Evolutionary conservation across 2,797 vertebrate species (phyloP).

Genomic region (Forpus xanthops): DNA sequence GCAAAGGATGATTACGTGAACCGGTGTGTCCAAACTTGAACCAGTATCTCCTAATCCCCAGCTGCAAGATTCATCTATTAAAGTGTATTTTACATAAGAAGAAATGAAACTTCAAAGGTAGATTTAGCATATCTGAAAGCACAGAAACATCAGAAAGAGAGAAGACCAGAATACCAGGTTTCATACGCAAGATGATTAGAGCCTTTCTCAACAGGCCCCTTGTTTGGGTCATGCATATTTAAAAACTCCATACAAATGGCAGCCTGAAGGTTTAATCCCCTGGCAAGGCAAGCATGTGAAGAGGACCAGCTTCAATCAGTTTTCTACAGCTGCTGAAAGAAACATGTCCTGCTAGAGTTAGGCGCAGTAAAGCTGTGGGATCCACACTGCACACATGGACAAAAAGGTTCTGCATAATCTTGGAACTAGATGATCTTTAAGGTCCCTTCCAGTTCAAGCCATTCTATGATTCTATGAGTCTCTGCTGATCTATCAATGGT

Average conservation of each 20-base stretch:
- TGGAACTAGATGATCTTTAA: not conserved
- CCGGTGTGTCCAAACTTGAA: not conserved
- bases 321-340: constrained; percentile 17
- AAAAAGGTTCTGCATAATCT: not conserved
- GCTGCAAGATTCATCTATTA: not conserved
- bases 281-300: not conserved
- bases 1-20: not conserved
- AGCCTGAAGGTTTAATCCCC: constrained; percentile 2
- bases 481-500: not conserved
- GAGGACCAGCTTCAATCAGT: not conserved
- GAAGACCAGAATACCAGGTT: not conserved
- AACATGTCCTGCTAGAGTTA: not conserved
- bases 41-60: not conserved
- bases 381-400: not conserved
- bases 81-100: not conserved
- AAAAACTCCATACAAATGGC: not conserved
- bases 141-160: not conserved
- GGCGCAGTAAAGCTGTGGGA: not conserved
- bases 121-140: constrained; percentile 20
- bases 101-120: constrained; percentile 1
- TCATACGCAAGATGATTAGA: not conserved
- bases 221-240: constrained; percentile 31
- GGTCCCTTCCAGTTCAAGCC: not conserved
- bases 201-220: not conserved
- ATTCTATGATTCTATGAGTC: not conserved